Percentiles rank a stretch among this genome's conserved stretches.
Conservation (phyloP, 1,140 invertebrate species). For the Euura saliciscinereae region DNA sequence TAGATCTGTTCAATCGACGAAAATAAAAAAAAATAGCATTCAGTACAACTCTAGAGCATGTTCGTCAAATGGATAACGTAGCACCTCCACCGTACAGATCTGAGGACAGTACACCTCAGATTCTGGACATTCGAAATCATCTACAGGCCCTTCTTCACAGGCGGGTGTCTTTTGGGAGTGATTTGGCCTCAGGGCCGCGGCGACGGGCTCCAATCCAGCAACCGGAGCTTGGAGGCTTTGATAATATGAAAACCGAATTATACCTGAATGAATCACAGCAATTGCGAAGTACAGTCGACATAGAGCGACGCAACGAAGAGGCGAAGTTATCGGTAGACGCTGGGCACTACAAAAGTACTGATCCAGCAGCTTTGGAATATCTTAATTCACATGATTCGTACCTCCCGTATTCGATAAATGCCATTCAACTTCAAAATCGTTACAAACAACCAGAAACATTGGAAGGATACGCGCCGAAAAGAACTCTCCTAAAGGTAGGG, state of each 20-base stretch:
- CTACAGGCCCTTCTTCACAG: neutral
- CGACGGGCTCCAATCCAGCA: neutral
- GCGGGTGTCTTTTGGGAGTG: neutral
- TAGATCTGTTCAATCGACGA: neutral
- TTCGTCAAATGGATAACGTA: neutral
- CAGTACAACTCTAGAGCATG: neutral
- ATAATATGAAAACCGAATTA: neutral
- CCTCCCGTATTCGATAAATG: constrained; percentile 32
- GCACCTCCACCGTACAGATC: neutral
- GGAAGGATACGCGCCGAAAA: constrained; percentile 33
- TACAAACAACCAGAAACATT: constrained; percentile 32
- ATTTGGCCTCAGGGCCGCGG: neutral
- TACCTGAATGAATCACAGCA: neutral
- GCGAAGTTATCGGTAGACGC: neutral
- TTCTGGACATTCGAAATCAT: neutral
- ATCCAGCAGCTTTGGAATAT: neutral
- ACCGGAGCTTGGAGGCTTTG: neutral
- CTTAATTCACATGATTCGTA: neutral
- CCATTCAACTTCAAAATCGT: constrained; percentile 40
- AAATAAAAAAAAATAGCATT: neutral
- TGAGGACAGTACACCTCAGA: neutral
- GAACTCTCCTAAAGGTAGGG: constrained; percentile 27
- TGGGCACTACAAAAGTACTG: constrained; percentile 9
- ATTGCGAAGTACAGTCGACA: neutral
- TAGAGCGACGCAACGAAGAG: neutral